phyloP scores from a whole-genome alignment of 2,113 vertebrate genomes.

The Mesitornis unicolor region DNA sequence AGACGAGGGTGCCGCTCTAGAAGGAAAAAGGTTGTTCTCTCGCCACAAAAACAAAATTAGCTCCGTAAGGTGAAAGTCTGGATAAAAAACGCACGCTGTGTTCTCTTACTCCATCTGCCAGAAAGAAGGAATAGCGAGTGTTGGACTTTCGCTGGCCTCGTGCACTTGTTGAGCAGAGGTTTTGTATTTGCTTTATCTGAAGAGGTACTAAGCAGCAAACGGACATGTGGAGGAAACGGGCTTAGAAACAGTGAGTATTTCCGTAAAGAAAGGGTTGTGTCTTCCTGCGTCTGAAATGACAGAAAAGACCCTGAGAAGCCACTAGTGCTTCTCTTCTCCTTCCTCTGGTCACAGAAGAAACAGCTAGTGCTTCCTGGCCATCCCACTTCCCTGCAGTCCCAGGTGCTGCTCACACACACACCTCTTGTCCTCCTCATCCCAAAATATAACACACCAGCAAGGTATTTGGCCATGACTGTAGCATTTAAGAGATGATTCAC shows the following conservation, averaged over 20 bases:
- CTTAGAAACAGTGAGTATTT: background rate
- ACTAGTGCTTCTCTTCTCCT: background rate
- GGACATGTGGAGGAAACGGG: no score
- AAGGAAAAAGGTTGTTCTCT: background rate
- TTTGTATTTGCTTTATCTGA: background rate
- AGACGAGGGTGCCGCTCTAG: no score
- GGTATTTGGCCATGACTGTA: background rate
- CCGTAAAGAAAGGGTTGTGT: background rate
- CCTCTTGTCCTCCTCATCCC: background rate
- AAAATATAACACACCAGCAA: accelerated
- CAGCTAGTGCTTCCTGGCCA: accelerated
- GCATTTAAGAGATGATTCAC: background rate
- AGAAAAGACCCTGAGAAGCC: background rate
- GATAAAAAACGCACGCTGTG: background rate
- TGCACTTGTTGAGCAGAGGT: background rate
- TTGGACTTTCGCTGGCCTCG: accelerated
- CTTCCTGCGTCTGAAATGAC: background rate
- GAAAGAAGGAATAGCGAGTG: accelerated
- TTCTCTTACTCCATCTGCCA: no score
- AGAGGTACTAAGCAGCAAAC: background rate
- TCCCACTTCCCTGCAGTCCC: accelerated
- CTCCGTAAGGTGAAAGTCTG: accelerated
- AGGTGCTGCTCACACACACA: background rate
- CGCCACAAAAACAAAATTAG: no score
- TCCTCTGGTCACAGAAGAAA: background rate